These are phyloP conservation scores for Podarcis muralis DNA, from an alignment of 2,113 vertebrate genomes.

Conservation along the genomic window DNA sequence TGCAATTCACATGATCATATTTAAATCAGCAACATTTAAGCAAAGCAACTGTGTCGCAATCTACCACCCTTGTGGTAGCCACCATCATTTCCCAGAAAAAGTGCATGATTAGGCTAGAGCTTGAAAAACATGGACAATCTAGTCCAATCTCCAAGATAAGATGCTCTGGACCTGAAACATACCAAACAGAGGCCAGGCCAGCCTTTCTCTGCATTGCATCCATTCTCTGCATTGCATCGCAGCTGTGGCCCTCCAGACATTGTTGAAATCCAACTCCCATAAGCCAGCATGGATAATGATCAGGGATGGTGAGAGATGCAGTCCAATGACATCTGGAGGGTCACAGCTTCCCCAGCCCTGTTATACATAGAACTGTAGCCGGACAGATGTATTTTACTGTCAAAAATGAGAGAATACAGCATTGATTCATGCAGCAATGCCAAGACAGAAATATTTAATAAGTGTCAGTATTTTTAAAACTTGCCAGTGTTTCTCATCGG, in stretches of 20 bases:
- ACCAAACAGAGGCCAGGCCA: neutral
- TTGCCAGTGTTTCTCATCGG: neutral
- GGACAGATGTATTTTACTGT: neutral
- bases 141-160: neutral
- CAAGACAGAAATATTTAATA: neutral
- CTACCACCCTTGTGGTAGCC: neutral
- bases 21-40: neutral
- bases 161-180: neutral
- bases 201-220: neutral
- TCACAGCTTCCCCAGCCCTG: too few species aligned
- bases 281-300: too few species aligned
- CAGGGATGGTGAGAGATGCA: too few species aligned
- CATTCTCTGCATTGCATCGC: neutral
- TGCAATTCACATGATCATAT: neutral
- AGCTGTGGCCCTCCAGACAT: too few species aligned
- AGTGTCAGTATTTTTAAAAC: neutral
- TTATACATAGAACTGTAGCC: neutral
- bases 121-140: neutral
- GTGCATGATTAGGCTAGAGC: neutral
- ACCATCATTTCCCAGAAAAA: neutral
- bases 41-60: neutral
- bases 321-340: too few species aligned
- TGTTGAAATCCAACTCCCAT: too few species aligned
- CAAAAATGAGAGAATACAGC: neutral
- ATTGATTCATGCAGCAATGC: neutral